These are phyloP conservation scores for Cercopithecus mona DNA, from an alignment of 2,113 vertebrate species.

Conservation along the genomic window DNA sequence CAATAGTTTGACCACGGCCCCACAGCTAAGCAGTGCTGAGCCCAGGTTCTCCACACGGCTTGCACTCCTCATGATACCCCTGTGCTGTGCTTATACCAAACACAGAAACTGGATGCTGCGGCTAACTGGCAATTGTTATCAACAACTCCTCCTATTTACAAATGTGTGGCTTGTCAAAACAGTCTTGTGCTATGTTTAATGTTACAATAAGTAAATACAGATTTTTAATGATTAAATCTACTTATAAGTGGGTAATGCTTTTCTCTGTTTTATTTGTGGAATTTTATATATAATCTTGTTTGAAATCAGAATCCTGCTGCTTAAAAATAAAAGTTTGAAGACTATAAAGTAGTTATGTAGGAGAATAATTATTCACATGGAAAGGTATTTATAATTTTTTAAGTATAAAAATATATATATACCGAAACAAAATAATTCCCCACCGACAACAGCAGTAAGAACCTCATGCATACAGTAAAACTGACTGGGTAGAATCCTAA, in stretches of 20 bases:
- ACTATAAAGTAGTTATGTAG: neutral
- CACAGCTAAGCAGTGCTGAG: neutral
- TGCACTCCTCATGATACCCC: no score
- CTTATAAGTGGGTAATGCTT: neutral
- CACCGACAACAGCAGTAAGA: neutral
- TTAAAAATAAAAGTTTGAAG: neutral
- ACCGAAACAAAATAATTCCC: neutral
- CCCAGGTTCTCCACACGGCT: accelerated
- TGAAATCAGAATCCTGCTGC: neutral
- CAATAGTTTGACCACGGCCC: accelerated
- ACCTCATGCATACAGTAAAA: neutral
- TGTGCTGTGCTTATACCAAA: accelerated
- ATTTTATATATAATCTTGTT: neutral
- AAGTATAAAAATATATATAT: neutral
- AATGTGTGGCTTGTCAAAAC: neutral
- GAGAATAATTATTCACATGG: neutral
- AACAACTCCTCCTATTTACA: accelerated
- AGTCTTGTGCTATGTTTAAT: neutral
- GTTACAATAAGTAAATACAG: neutral
- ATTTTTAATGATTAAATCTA: neutral
- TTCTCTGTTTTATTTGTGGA: neutral
- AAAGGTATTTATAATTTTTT: neutral
- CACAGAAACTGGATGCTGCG: accelerated
- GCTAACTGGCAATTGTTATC: neutral
- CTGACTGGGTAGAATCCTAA: neutral